phyloP scores from a whole-genome alignment of 2,888 invertebrate genomes.

The Anoncus sp. region DNA sequence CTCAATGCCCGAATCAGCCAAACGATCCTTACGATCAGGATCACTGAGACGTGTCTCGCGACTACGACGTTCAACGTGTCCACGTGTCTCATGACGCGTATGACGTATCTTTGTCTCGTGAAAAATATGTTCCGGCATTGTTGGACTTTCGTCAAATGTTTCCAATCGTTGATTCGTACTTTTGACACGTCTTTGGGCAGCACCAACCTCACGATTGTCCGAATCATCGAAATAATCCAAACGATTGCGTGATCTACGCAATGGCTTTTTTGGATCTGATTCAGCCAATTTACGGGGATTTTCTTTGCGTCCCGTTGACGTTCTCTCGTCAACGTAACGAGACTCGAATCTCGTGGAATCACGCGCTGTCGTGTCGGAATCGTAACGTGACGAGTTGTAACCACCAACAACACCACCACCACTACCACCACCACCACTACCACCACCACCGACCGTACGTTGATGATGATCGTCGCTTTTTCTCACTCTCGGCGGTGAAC shows the following conservation, averaged over 20 bases:
- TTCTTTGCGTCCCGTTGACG: conserved; percentile 73
- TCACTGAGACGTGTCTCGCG: conserved; percentile 81
- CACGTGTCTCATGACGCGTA: conserved; percentile 83
- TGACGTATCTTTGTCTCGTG: conserved; percentile 81
- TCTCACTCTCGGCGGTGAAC: conserved; percentile 77
- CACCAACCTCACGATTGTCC: conserved; percentile 75
- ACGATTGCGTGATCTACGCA: conserved; percentile 77
- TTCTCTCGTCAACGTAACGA: conserved; percentile 73
- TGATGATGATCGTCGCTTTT: too few species aligned
- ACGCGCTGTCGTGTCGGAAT: conserved; percentile 79
- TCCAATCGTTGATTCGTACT: conserved; percentile 69
- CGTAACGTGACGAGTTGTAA: conserved; percentile 79
- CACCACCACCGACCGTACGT: too few species aligned
- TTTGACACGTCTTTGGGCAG: conserved; percentile 68
- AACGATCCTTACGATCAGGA: conserved; percentile 85
- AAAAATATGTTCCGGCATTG: conserved; percentile 73
- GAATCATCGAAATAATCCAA: conserved; percentile 79
- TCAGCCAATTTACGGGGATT: conserved; percentile 68
- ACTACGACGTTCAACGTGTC: conserved; percentile 76
- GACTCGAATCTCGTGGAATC: conserved; percentile 77
- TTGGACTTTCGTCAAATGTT: conserved; percentile 76
- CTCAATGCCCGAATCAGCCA: conserved; percentile 92
- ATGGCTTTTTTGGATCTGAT: conserved; percentile 76
- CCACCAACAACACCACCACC: too few species aligned
- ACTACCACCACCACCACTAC: too few species aligned